A percentile compares a stretch with the other conserved stretches of the same genome.
phyloP scores from a whole-genome alignment of 2,888 invertebrate species.

The Entomobrya proxima region DNA sequence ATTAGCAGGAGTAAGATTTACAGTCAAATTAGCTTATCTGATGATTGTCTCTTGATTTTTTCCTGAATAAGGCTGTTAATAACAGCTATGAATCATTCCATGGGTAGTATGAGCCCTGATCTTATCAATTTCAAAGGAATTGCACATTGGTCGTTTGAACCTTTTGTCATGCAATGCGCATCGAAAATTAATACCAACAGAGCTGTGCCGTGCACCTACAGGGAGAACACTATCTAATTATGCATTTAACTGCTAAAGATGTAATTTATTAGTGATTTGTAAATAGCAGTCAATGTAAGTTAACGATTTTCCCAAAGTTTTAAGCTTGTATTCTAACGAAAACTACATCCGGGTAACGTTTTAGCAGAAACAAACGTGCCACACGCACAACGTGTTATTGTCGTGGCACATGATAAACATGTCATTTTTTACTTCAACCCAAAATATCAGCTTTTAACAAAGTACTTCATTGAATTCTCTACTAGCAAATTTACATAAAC shows the following conservation, averaged over 20 bases:
- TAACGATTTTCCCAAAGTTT: too few species aligned
- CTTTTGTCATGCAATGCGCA: too few species aligned
- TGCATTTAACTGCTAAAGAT: too few species aligned
- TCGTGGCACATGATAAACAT: background rate
- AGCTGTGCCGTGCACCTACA: background rate
- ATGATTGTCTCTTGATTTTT: too few species aligned
- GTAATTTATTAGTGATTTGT: too few species aligned
- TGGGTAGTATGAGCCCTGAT: too few species aligned
- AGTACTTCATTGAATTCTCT: background rate
- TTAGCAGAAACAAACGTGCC: conserved; percentile 24
- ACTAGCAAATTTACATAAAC: too few species aligned
- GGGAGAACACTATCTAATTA: too few species aligned
- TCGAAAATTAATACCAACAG: background rate
- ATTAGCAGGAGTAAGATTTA: conserved; percentile 31
- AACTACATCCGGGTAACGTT: background rate
- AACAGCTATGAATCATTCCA: conserved; percentile 17
- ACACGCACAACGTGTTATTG: background rate
- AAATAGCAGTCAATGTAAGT: too few species aligned
- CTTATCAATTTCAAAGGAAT: too few species aligned
- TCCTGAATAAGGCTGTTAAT: background rate
- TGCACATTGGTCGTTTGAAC: too few species aligned
- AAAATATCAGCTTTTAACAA: too few species aligned
- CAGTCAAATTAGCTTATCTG: conserved; percentile 26
- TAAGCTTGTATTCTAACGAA: background rate
- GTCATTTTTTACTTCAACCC: background rate